Conservation (phyloP, 2,113 vertebrate species). For the Corythornis cristatus region DNA sequence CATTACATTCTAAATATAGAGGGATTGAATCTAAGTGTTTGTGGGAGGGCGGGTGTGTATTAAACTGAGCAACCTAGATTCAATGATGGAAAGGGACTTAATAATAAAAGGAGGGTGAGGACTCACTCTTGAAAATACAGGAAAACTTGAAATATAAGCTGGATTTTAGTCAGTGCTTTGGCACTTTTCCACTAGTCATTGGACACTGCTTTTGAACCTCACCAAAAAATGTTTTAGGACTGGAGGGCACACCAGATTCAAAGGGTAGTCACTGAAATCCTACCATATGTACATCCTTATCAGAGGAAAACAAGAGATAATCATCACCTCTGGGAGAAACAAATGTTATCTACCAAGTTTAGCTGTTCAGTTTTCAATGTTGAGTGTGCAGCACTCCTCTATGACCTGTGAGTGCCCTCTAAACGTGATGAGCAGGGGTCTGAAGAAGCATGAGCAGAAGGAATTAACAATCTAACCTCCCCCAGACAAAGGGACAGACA, state of each 20-base stretch:
- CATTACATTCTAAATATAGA: conserved; percentile 56
- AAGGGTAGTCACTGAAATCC: not conserved
- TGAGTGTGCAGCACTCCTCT: not conserved
- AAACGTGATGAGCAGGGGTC: not conserved
- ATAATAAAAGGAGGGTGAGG: not conserved
- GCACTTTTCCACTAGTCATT: not conserved
- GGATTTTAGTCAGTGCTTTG: not conserved
- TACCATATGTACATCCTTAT: conserved; percentile 3
- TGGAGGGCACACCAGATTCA: not conserved
- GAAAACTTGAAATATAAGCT: not conserved
- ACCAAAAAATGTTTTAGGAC: not conserved
- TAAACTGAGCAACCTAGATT: not conserved
- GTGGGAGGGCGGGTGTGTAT: not conserved
- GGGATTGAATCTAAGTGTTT: conserved; percentile 28
- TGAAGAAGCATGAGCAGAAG: not conserved
- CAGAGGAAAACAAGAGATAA: conserved; percentile 5
- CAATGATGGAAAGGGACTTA: not conserved
- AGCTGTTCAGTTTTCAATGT: not conserved
- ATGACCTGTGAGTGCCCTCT: not conserved
- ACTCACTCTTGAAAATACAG: not conserved
- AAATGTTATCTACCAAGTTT: not conserved
- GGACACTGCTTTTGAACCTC: not conserved
- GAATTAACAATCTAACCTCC: not conserved
- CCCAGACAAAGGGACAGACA: not conserved
- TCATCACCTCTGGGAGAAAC: conserved; percentile 1